A percentile compares a stretch with the other conserved stretches of the same genome.
Conservation (phyloP, 2,888 invertebrate genomes). For the Lasius fuliginosus region DNA sequence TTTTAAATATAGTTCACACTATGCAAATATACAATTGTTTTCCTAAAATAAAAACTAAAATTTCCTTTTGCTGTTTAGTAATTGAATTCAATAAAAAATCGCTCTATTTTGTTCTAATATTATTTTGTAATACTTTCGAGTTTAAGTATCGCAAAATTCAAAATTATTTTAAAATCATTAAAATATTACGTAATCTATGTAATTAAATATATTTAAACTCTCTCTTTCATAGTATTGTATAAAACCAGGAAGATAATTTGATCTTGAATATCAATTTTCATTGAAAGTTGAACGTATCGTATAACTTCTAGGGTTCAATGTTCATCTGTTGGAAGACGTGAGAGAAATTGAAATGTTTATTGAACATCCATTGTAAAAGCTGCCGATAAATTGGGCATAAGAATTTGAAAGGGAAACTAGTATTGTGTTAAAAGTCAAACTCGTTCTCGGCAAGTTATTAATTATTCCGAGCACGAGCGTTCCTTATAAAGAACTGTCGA, state of each 20-base stretch:
- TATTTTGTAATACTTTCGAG: neutral
- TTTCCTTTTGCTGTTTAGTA: neutral
- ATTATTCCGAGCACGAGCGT: constrained; percentile 7
- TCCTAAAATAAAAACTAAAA: neutral
- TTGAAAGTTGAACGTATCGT: constrained; percentile 32
- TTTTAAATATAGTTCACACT: neutral
- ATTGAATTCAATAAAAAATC: neutral
- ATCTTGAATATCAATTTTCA: constrained; percentile 62
- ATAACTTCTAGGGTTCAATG: constrained; percentile 9
- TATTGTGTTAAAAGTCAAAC: neutral
- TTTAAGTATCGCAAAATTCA: neutral
- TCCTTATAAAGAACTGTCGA: neutral
- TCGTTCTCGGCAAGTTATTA: constrained; percentile 9
- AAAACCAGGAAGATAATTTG: constrained; percentile 57
- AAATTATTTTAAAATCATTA: neutral
- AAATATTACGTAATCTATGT: constrained; percentile 5
- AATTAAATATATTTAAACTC: constrained; percentile 56
- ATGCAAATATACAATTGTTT: neutral
- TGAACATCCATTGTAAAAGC: neutral
- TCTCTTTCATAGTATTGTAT: constrained; percentile 39
- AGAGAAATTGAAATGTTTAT: neutral
- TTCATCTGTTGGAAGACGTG: neutral
- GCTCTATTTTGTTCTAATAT: neutral
- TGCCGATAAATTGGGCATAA: neutral
- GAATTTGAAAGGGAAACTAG: constrained; percentile 16